Conservation (phyloP, 2,113 vertebrate genomes). For the Megaceryle torquata region DNA sequence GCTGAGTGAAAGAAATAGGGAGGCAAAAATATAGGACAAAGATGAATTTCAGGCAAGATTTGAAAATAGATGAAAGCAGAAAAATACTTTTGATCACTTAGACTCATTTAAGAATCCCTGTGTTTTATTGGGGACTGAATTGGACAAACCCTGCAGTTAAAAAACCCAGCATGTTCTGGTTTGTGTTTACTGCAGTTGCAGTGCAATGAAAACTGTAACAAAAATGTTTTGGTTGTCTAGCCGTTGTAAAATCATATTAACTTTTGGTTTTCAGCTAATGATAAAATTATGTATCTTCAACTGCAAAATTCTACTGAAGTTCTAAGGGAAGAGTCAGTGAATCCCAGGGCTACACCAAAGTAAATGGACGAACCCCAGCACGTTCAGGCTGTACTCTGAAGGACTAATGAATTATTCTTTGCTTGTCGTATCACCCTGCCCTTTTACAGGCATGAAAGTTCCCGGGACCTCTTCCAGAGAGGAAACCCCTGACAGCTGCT, state of each 20-base stretch:
- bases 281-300: background rate
- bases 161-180: background rate
- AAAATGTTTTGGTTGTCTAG: background rate
- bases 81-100: background rate
- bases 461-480: background rate
- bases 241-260: background rate
- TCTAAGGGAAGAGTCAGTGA: background rate
- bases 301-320: background rate
- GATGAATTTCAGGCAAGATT: background rate
- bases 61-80: background rate
- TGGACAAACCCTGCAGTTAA: background rate
- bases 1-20: background rate
- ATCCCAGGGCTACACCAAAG: background rate
- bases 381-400: background rate
- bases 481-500: slow-evolving; percentile 9
- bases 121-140: background rate
- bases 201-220: background rate
- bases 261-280: background rate
- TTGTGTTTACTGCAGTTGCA: background rate
- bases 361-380: background rate
- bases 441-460: slow-evolving; percentile 17
- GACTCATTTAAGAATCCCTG: background rate
- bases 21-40: background rate
- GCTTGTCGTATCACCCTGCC: background rate
- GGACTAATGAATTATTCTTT: background rate